These are phyloP conservation scores for Ectobius pallidus DNA, from an alignment of 2,888 invertebrate genomes.

Conservation along the genomic window DNA sequence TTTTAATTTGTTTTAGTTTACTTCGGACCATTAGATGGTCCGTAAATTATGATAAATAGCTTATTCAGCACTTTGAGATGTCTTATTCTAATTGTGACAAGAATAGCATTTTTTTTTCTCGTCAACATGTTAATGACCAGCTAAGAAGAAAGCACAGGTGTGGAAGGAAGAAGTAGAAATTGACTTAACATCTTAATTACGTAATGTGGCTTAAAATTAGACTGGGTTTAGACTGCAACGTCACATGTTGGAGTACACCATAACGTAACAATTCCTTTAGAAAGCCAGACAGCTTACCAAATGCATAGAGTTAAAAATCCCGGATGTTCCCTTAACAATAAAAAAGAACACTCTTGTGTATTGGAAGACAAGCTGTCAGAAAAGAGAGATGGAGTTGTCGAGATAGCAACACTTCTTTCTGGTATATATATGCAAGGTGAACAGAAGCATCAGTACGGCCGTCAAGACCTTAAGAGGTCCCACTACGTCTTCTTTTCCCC, in stretches of 20 bases:
- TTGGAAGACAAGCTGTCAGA: constrained; percentile 29
- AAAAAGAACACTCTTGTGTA: constrained; percentile 8
- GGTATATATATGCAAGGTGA: neutral
- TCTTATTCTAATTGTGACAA: too few species aligned
- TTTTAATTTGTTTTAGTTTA: too few species aligned
- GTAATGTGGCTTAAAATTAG: neutral
- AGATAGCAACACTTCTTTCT: constrained; percentile 7
- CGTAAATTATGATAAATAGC: too few species aligned
- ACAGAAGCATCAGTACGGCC: constrained; percentile 13
- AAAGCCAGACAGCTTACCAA: neutral
- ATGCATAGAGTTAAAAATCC: neutral
- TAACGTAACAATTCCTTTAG: constrained; percentile 10
- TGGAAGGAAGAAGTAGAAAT: neutral
- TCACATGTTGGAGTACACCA: neutral
- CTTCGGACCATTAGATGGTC: too few species aligned
- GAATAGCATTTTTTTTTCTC: too few species aligned
- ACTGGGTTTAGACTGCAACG: neutral
- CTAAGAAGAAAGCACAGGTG: too few species aligned
- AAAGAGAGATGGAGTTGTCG: constrained; percentile 23
- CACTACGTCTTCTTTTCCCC: too few species aligned
- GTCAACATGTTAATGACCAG: too few species aligned
- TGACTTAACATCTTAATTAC: neutral
- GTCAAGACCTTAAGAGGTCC: neutral
- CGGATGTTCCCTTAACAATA: constrained; percentile 10
- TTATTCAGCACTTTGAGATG: too few species aligned